Evolutionary conservation across 1,140 invertebrate species (phyloP).

Genomic region (Drosophila sechellia): DNA sequence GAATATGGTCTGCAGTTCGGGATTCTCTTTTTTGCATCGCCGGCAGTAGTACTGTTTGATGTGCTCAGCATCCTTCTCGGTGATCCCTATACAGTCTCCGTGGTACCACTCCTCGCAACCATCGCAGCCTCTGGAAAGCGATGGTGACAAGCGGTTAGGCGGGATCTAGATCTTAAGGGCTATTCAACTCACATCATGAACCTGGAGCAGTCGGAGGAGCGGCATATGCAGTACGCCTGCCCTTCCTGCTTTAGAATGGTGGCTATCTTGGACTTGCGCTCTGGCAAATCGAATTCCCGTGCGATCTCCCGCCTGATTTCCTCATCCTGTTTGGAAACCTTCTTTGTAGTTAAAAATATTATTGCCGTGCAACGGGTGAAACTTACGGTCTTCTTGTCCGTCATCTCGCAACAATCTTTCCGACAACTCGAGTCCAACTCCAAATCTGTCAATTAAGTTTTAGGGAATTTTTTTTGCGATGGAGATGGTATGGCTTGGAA

Average conservation of each 20-base stretch:
- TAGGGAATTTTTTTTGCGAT: too few relatives aligned
- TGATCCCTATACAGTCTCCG: slow-evolving; percentile 98
- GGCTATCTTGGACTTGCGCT: slow-evolving; percentile 95
- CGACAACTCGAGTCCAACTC: too few relatives aligned
- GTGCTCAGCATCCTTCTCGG: slow-evolving; percentile 95
- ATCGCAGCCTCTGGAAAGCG: slow-evolving; percentile 92
- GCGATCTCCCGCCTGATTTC: slow-evolving; percentile 96
- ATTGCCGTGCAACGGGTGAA: background rate
- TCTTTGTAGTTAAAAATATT: background rate
- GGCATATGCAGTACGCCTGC: slow-evolving; percentile 97
- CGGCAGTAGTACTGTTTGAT: slow-evolving; percentile 98
- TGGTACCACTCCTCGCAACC: slow-evolving; percentile 99
- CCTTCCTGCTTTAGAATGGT: slow-evolving; percentile 94
- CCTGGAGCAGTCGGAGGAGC: slow-evolving; percentile 94
- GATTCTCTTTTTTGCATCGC: slow-evolving; percentile 92
- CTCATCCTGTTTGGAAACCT: slow-evolving; percentile 88
- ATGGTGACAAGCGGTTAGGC: background rate
- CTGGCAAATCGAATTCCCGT: slow-evolving; percentile 94
- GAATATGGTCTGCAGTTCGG: slow-evolving; percentile 91
- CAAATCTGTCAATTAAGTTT: background rate
- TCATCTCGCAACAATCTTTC: slow-evolving; percentile 35
- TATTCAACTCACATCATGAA: slow-evolving; percentile 95
- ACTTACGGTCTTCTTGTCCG: slow-evolving; percentile 73
- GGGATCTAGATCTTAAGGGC: too few relatives aligned
- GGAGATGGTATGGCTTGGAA: slow-evolving; percentile 13